phyloP scores from a whole-genome alignment of 2,797 vertebrate species.

The Rhynchonycteris naso region DNA sequence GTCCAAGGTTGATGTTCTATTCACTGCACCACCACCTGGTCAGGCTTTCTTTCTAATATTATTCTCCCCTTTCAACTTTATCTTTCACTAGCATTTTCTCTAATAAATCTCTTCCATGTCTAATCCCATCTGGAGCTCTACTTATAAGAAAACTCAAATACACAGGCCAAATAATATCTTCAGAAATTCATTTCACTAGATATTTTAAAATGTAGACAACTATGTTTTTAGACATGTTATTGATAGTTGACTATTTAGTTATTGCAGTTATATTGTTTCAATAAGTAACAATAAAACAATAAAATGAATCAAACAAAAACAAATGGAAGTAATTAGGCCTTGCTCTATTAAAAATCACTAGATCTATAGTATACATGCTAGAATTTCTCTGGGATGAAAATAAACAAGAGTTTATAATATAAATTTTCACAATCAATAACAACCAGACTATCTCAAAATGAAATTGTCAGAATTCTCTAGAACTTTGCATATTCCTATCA shows the following conservation, averaged over 20 bases:
- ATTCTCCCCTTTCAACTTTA: neutral
- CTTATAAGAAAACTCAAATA: neutral
- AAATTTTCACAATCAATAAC: neutral
- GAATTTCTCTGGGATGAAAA: slow-evolving; percentile 8
- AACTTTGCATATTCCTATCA: neutral
- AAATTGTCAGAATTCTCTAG: neutral
- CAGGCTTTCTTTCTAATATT: neutral
- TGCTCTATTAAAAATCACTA: neutral
- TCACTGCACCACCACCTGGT: too few species aligned
- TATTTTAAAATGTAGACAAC: neutral
- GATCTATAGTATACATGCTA: neutral
- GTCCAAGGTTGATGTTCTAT: too few species aligned
- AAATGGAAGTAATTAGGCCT: neutral
- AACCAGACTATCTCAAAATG: neutral
- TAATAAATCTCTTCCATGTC: neutral
- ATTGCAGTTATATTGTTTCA: neutral
- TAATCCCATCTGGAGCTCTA: neutral
- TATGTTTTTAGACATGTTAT: neutral
- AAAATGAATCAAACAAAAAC: neutral
- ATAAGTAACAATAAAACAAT: neutral
- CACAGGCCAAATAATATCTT: neutral
- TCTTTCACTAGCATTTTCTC: neutral
- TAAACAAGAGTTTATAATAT: neutral
- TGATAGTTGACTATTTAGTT: neutral
- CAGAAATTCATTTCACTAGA: slow-evolving; percentile 16